Percentiles rank a stretch among this genome's conserved stretches.
phyloP scores from a whole-genome alignment of 2,797 vertebrate genomes.

The Platalea minor region DNA sequence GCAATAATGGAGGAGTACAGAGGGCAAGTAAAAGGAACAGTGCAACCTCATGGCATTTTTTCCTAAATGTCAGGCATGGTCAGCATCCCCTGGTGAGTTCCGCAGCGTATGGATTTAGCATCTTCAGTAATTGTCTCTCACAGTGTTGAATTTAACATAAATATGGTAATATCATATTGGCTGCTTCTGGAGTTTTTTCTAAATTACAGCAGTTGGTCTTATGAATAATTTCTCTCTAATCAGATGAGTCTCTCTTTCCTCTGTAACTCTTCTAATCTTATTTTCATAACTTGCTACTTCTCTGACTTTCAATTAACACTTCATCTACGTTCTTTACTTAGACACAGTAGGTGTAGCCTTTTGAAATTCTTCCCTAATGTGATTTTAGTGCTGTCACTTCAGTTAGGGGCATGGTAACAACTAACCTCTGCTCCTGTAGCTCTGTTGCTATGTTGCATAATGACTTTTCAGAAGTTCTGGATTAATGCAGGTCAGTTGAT shows the following conservation, averaged over 20 bases:
- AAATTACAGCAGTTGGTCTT: neutral
- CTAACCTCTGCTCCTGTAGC: neutral
- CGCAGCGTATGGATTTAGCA: neutral
- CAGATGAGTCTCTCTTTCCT: neutral
- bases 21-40: neutral
- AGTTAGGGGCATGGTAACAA: neutral
- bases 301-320: slow-evolving; percentile 48
- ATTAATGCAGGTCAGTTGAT: slow-evolving; percentile 24
- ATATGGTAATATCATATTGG: neutral
- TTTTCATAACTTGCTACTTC: slow-evolving; percentile 28
- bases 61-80: neutral
- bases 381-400: slow-evolving; percentile 2
- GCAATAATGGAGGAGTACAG: neutral
- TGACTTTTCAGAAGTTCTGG: slow-evolving; percentile 3
- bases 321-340: slow-evolving; percentile 1
- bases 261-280: slow-evolving; percentile 2
- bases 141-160: neutral
- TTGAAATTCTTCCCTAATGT: neutral
- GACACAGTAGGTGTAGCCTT: neutral
- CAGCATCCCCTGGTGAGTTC: neutral
- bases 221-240: slow-evolving; percentile 8
- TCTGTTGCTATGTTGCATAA: neutral
- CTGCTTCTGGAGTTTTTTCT: neutral
- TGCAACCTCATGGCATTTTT: neutral
- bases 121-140: neutral